These are phyloP conservation scores for Stichodactyla mertensii DNA, from an alignment of 64 coral and sea anemone species.

Conservation along the genomic window DNA sequence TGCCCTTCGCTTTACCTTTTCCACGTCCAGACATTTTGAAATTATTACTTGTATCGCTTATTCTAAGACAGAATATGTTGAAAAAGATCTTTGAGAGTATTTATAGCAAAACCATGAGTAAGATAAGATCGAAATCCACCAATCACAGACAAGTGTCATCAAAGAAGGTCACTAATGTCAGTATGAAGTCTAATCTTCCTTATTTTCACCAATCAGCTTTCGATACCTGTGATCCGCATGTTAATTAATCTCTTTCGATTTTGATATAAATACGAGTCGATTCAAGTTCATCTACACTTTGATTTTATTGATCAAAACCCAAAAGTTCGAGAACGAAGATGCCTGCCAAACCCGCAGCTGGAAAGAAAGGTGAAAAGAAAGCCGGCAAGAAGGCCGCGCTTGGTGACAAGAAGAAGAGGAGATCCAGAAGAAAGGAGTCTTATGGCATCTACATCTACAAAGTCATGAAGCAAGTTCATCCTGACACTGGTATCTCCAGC, in stretches of 20 bases:
- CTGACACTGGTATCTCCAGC: too few relatives aligned
- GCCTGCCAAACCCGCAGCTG: constrained; percentile 30
- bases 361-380: constrained; percentile 40
- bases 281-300: not conserved
- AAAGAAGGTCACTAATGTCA: constrained; percentile 10
- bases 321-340: too few relatives aligned
- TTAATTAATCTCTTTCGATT: not conserved
- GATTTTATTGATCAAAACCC: not conserved
- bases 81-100: not conserved
- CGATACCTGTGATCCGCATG: constrained; percentile 11
- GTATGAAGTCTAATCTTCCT: not conserved
- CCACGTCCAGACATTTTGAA: constrained; percentile 55
- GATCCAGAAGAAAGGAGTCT: constrained; percentile 21
- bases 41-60: constrained; percentile 13
- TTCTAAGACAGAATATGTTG: not conserved
- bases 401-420: constrained; percentile 10
- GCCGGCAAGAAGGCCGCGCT: constrained; percentile 31
- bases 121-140: constrained; percentile 49
- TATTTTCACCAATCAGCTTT: constrained; percentile 4
- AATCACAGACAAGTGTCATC: constrained; percentile 28
- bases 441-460: not conserved
- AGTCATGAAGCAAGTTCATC: too few relatives aligned
- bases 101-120: constrained; percentile 40
- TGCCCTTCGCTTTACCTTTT: constrained; percentile 54
- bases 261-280: not conserved